Evolutionary conservation across 1,140 invertebrate species (phyloP), one percentile per base, ranked within the genome.

Genomic region (Drosophila santomea): DNA sequence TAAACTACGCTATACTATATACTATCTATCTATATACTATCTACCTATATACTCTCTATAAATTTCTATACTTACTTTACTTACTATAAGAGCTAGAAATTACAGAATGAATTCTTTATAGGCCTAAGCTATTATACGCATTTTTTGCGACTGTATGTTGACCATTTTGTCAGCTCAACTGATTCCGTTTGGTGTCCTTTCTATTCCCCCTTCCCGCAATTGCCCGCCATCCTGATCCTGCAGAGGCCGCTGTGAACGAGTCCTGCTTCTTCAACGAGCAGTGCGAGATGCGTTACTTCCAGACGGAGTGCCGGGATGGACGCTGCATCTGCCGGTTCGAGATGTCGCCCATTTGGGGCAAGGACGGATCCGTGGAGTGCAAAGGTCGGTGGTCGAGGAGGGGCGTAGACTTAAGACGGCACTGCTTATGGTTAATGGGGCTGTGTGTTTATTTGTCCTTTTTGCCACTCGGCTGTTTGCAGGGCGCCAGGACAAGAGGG

Each of bases 231-330:
- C 20, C 25, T 57, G 15, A 23, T 14, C 28, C 69, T 95, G n/a
- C 94, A 97, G 96, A 94, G 90, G 95, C 94, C 43, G 94, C 94
- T 61, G 94, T 97, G 74, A 97, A 97, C 93, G 96, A 96, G 80
- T 94, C 95, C 32, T 97, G 96, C 81, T 95, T 94, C 80, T 97
- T 97, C 93, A 95, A 95, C 92, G 96, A 96, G 82, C 96, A 97
- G 93, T 97, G 96, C 93, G 96, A 97, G 83, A 93, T 93, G 41
- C 92, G 93, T 59, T 94, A 95, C 45, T 93, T 93, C 50, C 94
- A 96, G 92, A 97, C 96, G 7, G 95, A 96, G 91, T 97, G 96
- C 93, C 93, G 95, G 17, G 96, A 97, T 80, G 95, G 95, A 11
- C 93, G 95, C 4, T 97, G 96, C 91, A 94, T 94, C 48, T 97